phyloP scores from a whole-genome alignment of 2,888 invertebrate species.

The Pterostichus niger region DNA sequence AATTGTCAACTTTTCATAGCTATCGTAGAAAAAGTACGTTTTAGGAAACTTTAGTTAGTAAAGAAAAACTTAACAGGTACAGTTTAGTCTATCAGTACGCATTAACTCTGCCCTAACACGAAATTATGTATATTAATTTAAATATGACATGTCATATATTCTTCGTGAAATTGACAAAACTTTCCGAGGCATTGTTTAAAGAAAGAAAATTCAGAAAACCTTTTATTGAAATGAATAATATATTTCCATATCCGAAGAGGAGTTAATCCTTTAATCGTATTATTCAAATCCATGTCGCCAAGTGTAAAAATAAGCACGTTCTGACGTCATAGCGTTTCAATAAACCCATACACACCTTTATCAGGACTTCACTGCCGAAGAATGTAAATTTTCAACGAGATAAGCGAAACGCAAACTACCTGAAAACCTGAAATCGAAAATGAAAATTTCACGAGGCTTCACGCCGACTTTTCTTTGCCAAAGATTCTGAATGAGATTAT shows the following conservation, averaged over 20 bases:
- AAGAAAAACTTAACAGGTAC: too few relatives aligned
- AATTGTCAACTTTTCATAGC: too few relatives aligned
- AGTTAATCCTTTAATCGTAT: slow-evolving; percentile 41
- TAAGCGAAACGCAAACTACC: slow-evolving; percentile 42
- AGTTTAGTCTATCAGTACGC: too few relatives aligned
- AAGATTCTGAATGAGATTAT: slow-evolving; percentile 13
- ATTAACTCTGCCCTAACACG: too few relatives aligned
- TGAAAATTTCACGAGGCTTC: slow-evolving; percentile 36
- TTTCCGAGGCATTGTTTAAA: too few relatives aligned
- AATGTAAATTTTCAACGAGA: slow-evolving; percentile 45
- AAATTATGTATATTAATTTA: too few relatives aligned
- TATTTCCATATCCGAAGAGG: not conserved
- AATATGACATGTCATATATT: too few relatives aligned
- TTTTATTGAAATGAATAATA: too few relatives aligned
- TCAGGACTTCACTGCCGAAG: slow-evolving; percentile 25
- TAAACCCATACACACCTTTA: slow-evolving; percentile 48
- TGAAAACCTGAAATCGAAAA: slow-evolving; percentile 41
- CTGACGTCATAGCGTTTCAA: slow-evolving; percentile 16
- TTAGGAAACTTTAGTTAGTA: too few relatives aligned
- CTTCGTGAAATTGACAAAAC: too few relatives aligned
- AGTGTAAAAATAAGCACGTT: slow-evolving; percentile 15
- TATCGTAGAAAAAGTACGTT: too few relatives aligned
- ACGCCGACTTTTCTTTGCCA: not conserved
- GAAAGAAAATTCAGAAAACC: too few relatives aligned
- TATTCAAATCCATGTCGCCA: slow-evolving; percentile 34